Evolutionary conservation across 64 coral and sea anemone genomes (phyloP), one percentile per base, ranked within the genome.

Genomic region (Pocillopora verrucosa): DNA sequence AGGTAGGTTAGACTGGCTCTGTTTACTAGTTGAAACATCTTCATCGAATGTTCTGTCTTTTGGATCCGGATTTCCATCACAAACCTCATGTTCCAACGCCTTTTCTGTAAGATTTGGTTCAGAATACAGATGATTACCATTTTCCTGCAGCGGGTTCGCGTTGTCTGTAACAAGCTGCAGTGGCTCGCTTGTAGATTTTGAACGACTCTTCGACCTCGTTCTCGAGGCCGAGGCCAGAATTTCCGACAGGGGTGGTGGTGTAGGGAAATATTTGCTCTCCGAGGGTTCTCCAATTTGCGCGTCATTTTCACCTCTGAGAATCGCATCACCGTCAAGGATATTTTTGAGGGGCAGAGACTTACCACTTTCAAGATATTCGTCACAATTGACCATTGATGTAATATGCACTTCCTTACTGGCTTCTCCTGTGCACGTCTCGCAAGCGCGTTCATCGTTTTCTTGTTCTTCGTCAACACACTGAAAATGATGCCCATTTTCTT

Each of bases 141-240:
- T 85, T 57, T 13, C 37, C 36, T 56, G 9, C 5, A 4, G 19
- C 9, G 37, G 70, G 36, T 72, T 72, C 65, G 0, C 64, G 1
- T 37, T 41, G n/a, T 57, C 64, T 68, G 63, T 41, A 11, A 72
- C 13, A 16, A 13, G 65, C 36, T 72, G 35, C 41, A 56, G 69
- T 37, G n/a, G 17, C 30, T 72, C 22, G 19, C 37, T 85, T 13
- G 12, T 85, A 20, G 34, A 45, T 13, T 19, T 57, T 16, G 37
- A 1, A 25, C 36, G 65, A 7, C 51, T 85, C 70, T 85, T 85
- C 13, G n/a, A 22, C 65, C 25, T 85, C 38, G 82, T 51, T 58
- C 65, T 37, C 57, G 82, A 85, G 20, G 82, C 82, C 4, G 82
- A 85, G 15, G 64, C 82, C 36, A 85, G 57, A 58, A 85, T 57